Evolutionary conservation across 2,113 vertebrate species (phyloP), one percentile per base, ranked within the genome.

Genomic region (Tiliqua scincoides): DNA sequence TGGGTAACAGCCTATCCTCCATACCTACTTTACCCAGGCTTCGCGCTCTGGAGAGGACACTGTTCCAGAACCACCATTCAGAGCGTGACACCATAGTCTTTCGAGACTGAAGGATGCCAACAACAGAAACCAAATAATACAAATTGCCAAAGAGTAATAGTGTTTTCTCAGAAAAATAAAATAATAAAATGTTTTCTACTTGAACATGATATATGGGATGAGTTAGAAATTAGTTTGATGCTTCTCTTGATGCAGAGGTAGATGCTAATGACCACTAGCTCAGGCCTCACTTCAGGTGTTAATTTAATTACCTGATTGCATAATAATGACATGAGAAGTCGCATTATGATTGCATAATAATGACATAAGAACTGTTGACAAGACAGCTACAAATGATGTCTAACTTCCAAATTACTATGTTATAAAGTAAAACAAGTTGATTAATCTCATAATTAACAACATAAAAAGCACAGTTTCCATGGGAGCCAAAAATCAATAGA

Each of bases 311-410:
- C 15, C n/a, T 32, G 20, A 48, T 20, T 67, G 40, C 18, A 48
- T 23, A 25, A 10, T 27, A 63, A 52, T 59, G 17, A 75, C 71
- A 52, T 2, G 52, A 17, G 88, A 40, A 74, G 7, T 21, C 88
- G 88, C 84, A n/a, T n/a, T n/a, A n/a, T 32, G 20, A 48, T 20
- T 67, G 40, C 18, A 48, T 23, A 25, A 10, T 27, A 63, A 52
- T 59, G 17, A 75, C 70, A 62, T 75, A 79, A 86, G 63, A 75
- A 82, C 17, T 2, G 21, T 80, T 68, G 25, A 52, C 63, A 70
- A 87, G 75, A 83, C 4, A 87, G 68, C 65, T 77, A 86, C 6
- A 86, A 87, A 82, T 86, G 76, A 72, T 43, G 67, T n/a, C 6
- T 18, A 79, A 43, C 35, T 84, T 63, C 70, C 43, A 75, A 80